These are phyloP conservation scores for Pseudobourletiella spinata DNA, from an alignment of 1,140 invertebrate genomes.

Conservation along the genomic window DNA sequence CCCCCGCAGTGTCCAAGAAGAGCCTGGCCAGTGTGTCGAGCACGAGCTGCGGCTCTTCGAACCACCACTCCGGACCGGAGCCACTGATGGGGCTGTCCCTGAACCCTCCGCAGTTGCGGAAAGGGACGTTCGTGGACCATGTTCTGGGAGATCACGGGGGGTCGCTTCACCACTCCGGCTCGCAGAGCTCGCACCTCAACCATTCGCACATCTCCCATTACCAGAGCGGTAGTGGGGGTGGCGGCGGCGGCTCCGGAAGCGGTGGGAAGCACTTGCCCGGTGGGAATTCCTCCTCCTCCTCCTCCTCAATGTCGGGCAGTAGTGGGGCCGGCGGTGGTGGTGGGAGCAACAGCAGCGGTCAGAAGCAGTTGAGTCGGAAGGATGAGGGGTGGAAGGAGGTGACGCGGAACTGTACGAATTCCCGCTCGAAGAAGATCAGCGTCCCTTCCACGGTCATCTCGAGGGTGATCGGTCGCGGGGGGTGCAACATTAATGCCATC, in stretches of 20 bases:
- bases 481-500: constrained; percentile 95
- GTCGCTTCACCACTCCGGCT: background rate
- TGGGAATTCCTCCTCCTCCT: background rate
- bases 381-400: constrained; percentile 98
- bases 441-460: constrained; percentile 91
- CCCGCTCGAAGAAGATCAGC: constrained; percentile 67
- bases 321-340: background rate
- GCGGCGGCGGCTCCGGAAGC: too few relatives aligned
- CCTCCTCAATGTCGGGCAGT: too few relatives aligned
- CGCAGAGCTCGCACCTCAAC: background rate
- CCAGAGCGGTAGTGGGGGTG: too few relatives aligned
- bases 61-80: constrained; percentile 16
- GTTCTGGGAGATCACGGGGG: background rate
- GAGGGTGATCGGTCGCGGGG: constrained; percentile 71
- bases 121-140: background rate
- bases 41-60: background rate
- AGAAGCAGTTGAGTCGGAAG: constrained; percentile 56
- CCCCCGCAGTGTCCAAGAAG: too few relatives aligned
- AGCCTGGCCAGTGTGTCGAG: too few relatives aligned
- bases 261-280: background rate
- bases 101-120: constrained; percentile 24
- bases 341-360: constrained; percentile 53
- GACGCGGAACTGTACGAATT: constrained; percentile 53
- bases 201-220: constrained; percentile 5
- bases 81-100: constrained; percentile 31